Percentiles rank a stretch among this genome's conserved stretches.
phyloP scores from a whole-genome alignment of 30 jellyfish, hydroid and myxozoan genomes.

The Clytia hemisphaerica region DNA sequence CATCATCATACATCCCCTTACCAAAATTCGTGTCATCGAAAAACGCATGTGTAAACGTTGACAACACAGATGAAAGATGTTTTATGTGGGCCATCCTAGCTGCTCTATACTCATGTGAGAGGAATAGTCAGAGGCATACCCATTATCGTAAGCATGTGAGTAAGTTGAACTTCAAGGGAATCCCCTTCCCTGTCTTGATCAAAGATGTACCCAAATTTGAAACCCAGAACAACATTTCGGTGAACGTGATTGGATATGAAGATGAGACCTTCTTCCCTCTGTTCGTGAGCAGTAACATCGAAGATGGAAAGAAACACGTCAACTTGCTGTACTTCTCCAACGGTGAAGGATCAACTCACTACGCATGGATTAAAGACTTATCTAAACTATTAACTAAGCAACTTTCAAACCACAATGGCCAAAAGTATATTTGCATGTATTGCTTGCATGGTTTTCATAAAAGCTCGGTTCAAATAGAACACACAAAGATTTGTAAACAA shows the following conservation, averaged over 20 bases:
- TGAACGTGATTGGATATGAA: too few species aligned
- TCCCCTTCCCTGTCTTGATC: too few species aligned
- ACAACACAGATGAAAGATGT: not conserved
- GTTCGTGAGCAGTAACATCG: not conserved
- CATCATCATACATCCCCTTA: slow-evolving; percentile 26
- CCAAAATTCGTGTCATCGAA: too few species aligned
- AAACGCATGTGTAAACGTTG: not conserved
- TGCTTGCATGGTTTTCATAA: not conserved
- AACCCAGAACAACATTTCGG: not conserved
- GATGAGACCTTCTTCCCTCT: not conserved
- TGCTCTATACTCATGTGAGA: not conserved
- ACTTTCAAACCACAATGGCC: not conserved
- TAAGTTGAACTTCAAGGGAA: not conserved
- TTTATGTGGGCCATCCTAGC: not conserved
- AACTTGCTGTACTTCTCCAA: not conserved
- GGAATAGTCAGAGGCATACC: not conserved
- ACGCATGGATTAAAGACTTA: not conserved
- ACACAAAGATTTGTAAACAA: too few species aligned
- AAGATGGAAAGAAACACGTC: not conserved
- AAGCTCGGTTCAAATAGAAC: not conserved
- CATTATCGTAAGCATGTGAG: too few species aligned
- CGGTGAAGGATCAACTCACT: not conserved
- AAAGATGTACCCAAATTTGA: not conserved
- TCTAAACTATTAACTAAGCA: not conserved
- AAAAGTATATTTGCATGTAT: not conserved